Evolutionary conservation across 2,888 invertebrate species (phyloP).

Genomic region (Hyposoter didymator): DNA sequence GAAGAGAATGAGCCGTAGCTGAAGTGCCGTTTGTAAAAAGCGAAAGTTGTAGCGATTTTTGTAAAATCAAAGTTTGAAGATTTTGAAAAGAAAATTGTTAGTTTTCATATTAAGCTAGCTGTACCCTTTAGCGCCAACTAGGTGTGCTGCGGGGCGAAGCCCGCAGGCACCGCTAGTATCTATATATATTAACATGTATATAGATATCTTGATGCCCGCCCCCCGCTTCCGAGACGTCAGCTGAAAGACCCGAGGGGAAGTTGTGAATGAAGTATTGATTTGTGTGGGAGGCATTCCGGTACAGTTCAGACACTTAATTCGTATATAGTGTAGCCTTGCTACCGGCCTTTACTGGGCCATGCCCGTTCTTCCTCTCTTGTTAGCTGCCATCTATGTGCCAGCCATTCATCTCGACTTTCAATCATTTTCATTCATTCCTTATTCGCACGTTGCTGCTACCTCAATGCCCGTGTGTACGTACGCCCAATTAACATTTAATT

Average conservation of each 20-base stretch:
- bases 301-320: constrained; percentile 71
- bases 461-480: background rate
- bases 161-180: too few species aligned
- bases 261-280: constrained; percentile 82
- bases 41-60: too few species aligned
- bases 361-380: constrained; percentile 48
- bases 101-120: too few species aligned
- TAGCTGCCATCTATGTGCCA: constrained; percentile 36
- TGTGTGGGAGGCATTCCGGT: constrained; percentile 75
- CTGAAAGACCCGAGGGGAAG: constrained; percentile 70
- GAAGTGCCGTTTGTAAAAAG: too few species aligned
- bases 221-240: constrained; percentile 60
- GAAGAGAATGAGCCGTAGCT: too few species aligned
- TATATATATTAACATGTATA: background rate
- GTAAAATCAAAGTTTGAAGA: too few species aligned
- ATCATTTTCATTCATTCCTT: constrained; percentile 61
- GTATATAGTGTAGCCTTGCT: constrained; percentile 51
- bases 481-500: constrained; percentile 57
- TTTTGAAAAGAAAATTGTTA: too few species aligned
- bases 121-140: too few species aligned
- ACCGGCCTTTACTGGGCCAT: constrained; percentile 63
- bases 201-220: constrained; percentile 13
- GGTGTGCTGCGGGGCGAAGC: too few species aligned
- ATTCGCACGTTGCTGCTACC: constrained; percentile 23
- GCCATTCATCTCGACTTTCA: constrained; percentile 63